Percentiles rank a stretch among this genome's conserved stretches.
These are phyloP conservation scores for Schizopygopsis malacanthus DNA, from an alignment of 2,797 vertebrate species.

Conservation along the genomic window DNA sequence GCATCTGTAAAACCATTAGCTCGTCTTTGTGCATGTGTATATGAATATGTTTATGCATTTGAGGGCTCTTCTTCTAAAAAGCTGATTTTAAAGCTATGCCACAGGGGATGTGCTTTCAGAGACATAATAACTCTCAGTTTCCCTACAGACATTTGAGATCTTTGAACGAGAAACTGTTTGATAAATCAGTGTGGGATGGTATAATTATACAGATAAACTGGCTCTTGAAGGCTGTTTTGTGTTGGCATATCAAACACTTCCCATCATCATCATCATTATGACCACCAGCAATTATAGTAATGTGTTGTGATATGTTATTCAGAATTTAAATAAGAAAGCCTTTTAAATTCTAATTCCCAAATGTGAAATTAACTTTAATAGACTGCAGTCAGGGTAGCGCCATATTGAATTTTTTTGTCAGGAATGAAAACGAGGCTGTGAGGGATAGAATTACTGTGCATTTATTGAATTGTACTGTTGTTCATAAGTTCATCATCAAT, in stretches of 20 bases:
- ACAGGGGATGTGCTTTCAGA: constrained; percentile 15
- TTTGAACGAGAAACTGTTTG: constrained; percentile 20
- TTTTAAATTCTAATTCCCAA: neutral
- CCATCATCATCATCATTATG: neutral
- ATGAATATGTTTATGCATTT: constrained; percentile 12
- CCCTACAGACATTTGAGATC: neutral
- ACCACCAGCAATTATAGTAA: neutral
- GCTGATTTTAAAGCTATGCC: neutral
- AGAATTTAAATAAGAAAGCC: neutral
- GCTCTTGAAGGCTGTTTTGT: neutral
- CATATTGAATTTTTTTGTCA: neutral
- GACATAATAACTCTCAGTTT: constrained; percentile 24
- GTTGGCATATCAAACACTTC: neutral
- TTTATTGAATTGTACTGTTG: neutral
- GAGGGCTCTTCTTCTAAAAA: constrained; percentile 24
- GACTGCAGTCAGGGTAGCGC: neutral
- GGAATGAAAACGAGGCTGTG: neutral
- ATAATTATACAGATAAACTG: constrained; percentile 31
- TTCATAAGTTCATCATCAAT: neutral
- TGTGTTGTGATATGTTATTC: neutral
- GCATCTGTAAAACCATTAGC: neutral
- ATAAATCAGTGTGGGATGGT: constrained; percentile 6
- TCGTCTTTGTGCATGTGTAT: constrained; percentile 1
- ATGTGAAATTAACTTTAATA: neutral
- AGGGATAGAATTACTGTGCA: neutral